A percentile compares a stretch with the other conserved stretches of the same genome.
Evolutionary conservation across 2,888 invertebrate species (phyloP).

Genomic region (Parnassius mnemosyne): DNA sequence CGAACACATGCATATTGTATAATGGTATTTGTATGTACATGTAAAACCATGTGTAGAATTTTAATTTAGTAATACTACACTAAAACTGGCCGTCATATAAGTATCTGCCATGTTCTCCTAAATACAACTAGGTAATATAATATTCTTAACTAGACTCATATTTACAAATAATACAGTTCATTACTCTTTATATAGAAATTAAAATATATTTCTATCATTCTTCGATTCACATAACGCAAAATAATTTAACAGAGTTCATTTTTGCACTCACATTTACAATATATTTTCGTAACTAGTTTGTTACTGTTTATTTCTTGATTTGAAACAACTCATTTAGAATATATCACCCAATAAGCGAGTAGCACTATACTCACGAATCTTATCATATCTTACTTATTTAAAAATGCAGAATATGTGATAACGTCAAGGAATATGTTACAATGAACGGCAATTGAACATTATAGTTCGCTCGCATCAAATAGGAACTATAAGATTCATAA

Average conservation of each 20-base stretch:
- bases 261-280: constrained; percentile 80
- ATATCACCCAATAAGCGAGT: constrained; percentile 80
- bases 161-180: constrained; percentile 84
- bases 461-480: constrained; percentile 79
- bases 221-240: constrained; percentile 81
- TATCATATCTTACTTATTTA: constrained; percentile 73
- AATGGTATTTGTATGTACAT: constrained; percentile 74
- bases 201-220: constrained; percentile 81
- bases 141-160: constrained; percentile 82
- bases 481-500: constrained; percentile 81
- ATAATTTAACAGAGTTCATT: constrained; percentile 81
- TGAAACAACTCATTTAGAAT: constrained; percentile 76
- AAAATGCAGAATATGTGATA: constrained; percentile 80
- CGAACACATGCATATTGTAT: constrained; percentile 51
- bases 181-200: constrained; percentile 78
- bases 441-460: constrained; percentile 79
- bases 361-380: constrained; percentile 73
- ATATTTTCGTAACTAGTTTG: constrained; percentile 72
- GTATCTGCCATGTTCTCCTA: constrained; percentile 83
- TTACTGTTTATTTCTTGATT: constrained; percentile 69
- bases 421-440: constrained; percentile 78
- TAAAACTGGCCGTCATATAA: constrained; percentile 86
- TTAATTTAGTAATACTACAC: constrained; percentile 84
- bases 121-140: constrained; percentile 81
- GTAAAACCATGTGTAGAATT: constrained; percentile 80